Base-by-base conservation (phyloP, 1,140 invertebrate species). In the Copidosoma floridanum region DNA sequence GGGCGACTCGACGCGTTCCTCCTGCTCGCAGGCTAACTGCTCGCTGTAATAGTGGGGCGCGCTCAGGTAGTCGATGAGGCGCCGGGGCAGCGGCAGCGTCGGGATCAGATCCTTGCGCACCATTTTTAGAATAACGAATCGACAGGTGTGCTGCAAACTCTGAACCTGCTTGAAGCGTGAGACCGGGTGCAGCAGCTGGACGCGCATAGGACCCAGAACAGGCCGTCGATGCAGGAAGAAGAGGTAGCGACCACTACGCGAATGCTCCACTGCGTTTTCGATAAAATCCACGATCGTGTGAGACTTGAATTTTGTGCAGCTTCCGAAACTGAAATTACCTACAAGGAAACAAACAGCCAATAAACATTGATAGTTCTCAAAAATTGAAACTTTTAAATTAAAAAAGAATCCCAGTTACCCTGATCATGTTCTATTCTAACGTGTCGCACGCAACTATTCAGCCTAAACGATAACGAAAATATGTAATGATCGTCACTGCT, bases 321-420 rank as follows among this genome's bases (percentile, higher is more conserved):
- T 93, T 43, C 95, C 95, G 82, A 99, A 99, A 81, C 95, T 97
- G 81, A 98, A 99, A 73, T 94, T 94, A 80, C 94, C 93, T 95
- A 78, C 26, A 32, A 6, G 12, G 29, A 32, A 32, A 32, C 6
- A 32, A 0, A 8, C 12, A 32, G 29, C 29, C 6, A 32, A 32
- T 8, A 32, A 12, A 32, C 29, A 32, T 32, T 8, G 6, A 32
- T 12, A 46, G n/a, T n/a, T n/a, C 14, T 29, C 12, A 35, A 61
- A 61, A 43, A 60, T 21, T 40, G 29, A 52, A 24, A 58, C 18
- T 21, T 35, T 57, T 16, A 14, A 27, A 48, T 16, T 27, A 46
- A 11, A 27, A 32, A 6, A 48, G 8, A 24, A n/a, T 46, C n/a
- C 18, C 32, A 26, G 14, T 27, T 83, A 97, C 95, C 94, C 85